These are phyloP conservation scores for Synodontis membranacea DNA, from an alignment of 2,113 vertebrate species.

Conservation along the genomic window DNA sequence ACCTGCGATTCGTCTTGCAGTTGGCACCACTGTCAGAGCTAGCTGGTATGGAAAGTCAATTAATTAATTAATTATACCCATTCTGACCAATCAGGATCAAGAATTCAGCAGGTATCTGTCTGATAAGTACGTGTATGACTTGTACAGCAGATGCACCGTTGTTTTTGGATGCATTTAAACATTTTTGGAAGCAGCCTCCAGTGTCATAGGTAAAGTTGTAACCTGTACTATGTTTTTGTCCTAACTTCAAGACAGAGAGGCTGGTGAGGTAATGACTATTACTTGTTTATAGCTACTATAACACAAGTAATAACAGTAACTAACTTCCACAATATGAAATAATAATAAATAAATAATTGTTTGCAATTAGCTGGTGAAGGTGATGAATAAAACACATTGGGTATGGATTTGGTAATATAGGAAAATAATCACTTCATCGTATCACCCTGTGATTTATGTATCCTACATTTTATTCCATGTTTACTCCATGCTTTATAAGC, in stretches of 20 bases:
- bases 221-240: no score
- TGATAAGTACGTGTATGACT: no score
- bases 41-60: no score
- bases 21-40: no score
- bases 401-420: not conserved
- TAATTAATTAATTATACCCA: no score
- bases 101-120: not conserved
- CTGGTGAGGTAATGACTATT: not conserved
- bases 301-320: not conserved
- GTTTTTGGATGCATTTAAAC: no score
- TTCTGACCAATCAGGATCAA: not conserved
- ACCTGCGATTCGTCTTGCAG: no score
- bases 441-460: not conserved
- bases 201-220: no score
- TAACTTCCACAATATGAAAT: not conserved
- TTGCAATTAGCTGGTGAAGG: not conserved
- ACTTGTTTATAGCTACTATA: not conserved
- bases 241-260: not conserved
- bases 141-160: no score
- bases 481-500: not conserved
- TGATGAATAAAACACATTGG: not conserved
- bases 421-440: not conserved
- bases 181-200: no score
- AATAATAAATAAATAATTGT: not conserved
- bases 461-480: not conserved